Evolutionary conservation across 2,888 invertebrate species (phyloP).

Genomic region (Sericinus montela): DNA sequence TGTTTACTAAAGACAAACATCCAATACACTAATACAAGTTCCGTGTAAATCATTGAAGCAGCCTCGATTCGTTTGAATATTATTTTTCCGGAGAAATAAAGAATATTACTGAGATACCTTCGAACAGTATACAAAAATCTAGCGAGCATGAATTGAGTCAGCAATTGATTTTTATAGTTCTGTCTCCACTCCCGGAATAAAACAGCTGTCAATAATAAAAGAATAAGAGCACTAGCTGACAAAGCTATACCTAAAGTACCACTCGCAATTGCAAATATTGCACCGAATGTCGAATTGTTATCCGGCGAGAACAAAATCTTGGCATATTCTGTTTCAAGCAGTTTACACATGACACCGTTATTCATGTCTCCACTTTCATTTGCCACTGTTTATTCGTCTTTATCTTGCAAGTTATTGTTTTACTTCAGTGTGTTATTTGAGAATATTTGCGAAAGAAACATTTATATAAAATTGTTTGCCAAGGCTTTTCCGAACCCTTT

Average conservation of each 20-base stretch:
- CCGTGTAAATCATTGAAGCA: conserved; percentile 43
- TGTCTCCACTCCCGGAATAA: conserved; percentile 59
- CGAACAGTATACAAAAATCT: conserved; percentile 46
- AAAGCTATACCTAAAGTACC: conserved; percentile 50
- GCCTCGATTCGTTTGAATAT: conserved; percentile 29
- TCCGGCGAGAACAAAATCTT: conserved; percentile 11
- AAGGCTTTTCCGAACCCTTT: neutral
- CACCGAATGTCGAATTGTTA: conserved; percentile 28
- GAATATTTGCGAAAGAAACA: too few species aligned
- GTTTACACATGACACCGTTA: neutral
- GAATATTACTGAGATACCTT: conserved; percentile 26
- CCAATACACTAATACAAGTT: conserved; percentile 52
- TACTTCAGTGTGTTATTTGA: too few species aligned
- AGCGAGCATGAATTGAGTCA: conserved; percentile 59
- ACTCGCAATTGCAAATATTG: conserved; percentile 32
- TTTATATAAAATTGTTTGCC: too few species aligned
- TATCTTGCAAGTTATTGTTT: too few species aligned
- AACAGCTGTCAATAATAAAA: conserved; percentile 50
- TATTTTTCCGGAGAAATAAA: conserved; percentile 1
- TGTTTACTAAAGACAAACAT: conserved; percentile 60
- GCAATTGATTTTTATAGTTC: conserved; percentile 57
- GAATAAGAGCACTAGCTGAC: conserved; percentile 39
- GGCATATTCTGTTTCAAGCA: neutral
- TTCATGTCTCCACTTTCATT: neutral
- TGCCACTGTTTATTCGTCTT: too few species aligned